Evolutionary conservation across 2,797 vertebrate species (phyloP).

Genomic region (Girardinus metallicus): DNA sequence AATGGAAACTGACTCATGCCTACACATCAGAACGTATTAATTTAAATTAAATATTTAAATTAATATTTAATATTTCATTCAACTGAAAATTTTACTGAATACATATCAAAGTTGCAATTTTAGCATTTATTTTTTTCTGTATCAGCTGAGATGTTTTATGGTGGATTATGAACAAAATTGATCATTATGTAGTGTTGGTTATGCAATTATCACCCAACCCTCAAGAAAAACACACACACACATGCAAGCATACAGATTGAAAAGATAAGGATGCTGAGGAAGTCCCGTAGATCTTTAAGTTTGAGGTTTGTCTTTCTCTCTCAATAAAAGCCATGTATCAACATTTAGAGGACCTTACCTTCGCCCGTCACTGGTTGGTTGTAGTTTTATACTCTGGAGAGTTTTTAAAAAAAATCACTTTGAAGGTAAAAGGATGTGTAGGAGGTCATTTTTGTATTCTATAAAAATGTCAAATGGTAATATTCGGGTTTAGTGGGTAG

Average conservation of each 20-base stretch:
- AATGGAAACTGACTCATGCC: neutral
- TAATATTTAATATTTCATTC: no score
- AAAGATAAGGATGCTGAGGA: constrained; percentile 50
- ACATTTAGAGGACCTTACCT: constrained; percentile 51
- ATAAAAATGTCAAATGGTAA: constrained; percentile 39
- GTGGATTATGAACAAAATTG: neutral
- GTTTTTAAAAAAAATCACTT: constrained; percentile 21
- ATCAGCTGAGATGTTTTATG: neutral
- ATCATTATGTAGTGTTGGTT: neutral
- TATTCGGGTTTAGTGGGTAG: constrained; percentile 31
- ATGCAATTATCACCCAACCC: neutral
- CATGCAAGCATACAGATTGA: neutral
- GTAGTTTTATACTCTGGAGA: constrained; percentile 61
- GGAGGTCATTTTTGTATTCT: constrained; percentile 60
- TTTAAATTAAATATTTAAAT: neutral
- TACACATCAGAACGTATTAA: neutral
- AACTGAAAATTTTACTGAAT: neutral
- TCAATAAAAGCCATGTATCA: constrained; percentile 62
- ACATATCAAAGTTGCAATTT: neutral
- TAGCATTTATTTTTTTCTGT: neutral
- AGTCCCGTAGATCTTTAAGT: neutral
- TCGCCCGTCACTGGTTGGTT: constrained; percentile 67
- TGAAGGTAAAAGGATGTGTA: constrained; percentile 47
- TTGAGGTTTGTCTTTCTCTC: constrained; percentile 31
- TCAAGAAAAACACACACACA: neutral